A percentile compares a stretch with the other conserved stretches of the same genome.
phyloP scores from a whole-genome alignment of 2,113 vertebrate genomes.

The Oplegnathus fasciatus region DNA sequence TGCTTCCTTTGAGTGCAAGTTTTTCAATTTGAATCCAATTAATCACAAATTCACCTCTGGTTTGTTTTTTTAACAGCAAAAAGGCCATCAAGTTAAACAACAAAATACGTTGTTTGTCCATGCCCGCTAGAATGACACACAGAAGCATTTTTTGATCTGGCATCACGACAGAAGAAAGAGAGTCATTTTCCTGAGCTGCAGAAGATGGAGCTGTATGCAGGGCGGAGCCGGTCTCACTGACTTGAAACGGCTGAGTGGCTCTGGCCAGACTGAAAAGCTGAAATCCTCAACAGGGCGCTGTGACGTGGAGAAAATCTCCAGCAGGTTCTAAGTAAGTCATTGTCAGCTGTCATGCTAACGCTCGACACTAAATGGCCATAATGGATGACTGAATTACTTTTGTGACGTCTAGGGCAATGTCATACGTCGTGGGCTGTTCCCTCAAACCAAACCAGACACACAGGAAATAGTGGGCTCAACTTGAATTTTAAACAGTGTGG shows the following conservation, averaged over 20 bases:
- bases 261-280: neutral
- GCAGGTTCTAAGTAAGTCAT: constrained; percentile 2
- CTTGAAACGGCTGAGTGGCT: neutral
- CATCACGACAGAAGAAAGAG: neutral
- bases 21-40: neutral
- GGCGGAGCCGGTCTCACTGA: neutral
- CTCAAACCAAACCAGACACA: constrained; percentile 14
- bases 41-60: neutral
- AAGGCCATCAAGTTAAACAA: neutral
- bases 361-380: constrained; percentile 19
- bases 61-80: neutral
- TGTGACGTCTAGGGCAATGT: constrained; percentile 3
- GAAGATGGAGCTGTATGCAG: neutral
- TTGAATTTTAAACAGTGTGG: constrained; percentile 27
- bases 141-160: no score
- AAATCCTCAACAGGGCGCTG: neutral
- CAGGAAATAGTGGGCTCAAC: neutral
- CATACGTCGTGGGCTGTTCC: neutral
- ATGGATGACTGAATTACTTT: constrained; percentile 31
- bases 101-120: neutral
- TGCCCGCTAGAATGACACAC: neutral
- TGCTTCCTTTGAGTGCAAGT: neutral
- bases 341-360: constrained; percentile 26
- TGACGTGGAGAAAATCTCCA: neutral
- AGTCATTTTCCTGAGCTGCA: neutral